Evolutionary conservation across 2,888 invertebrate species (phyloP).

Genomic region (Periphyllus acericola): DNA sequence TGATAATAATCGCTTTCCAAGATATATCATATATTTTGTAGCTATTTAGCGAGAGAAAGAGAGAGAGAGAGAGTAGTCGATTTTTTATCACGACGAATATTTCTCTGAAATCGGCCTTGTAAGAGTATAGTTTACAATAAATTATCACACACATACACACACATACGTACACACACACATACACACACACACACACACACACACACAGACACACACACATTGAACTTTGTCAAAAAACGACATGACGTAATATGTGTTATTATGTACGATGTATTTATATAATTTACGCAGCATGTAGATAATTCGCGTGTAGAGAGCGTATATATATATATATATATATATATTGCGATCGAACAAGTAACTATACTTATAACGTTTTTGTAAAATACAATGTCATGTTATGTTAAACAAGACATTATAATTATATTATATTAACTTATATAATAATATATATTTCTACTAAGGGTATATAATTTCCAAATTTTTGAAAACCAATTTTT

Average conservation of each 20-base stretch:
- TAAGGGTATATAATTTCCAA: constrained; percentile 47
- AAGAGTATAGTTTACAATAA: background rate
- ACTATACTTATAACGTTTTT: background rate
- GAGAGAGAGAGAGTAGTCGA: too few relatives aligned
- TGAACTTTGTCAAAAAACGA: background rate
- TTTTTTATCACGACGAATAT: background rate
- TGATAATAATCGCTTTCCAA: background rate
- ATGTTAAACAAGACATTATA: constrained; percentile 3
- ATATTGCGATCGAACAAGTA: background rate
- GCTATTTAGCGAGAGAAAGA: background rate
- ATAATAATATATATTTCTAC: background rate
- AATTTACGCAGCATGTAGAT: background rate
- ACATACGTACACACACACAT: too few relatives aligned
- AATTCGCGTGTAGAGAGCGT: background rate
- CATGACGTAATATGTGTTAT: too few relatives aligned
- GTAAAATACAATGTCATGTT: constrained; percentile 7
- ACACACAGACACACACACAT: too few relatives aligned
- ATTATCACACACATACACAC: background rate
- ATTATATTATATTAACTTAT: background rate
- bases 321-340: too few relatives aligned
- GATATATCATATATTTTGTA: background rate
- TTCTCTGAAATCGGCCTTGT: background rate
- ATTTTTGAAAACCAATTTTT: background rate
- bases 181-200: too few relatives aligned
- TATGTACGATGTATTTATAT: background rate